phyloP scores from a whole-genome alignment of 2,888 invertebrate species.

The Busseola fusca region DNA sequence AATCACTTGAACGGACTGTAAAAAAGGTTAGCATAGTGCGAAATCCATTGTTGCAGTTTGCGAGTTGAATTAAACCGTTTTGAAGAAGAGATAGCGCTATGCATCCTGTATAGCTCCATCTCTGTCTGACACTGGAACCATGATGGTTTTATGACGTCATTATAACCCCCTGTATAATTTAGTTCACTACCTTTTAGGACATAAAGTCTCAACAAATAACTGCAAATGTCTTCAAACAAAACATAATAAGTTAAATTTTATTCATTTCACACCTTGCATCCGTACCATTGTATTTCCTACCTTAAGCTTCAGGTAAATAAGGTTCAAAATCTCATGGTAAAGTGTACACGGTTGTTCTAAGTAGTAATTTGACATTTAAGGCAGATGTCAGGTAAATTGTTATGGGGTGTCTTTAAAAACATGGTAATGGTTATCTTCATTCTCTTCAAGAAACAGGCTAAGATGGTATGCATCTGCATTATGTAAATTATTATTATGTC shows the following conservation, averaged over 20 bases:
- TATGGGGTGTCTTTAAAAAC: slow-evolving; percentile 22
- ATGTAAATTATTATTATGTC: slow-evolving; percentile 6
- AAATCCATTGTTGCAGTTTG: too few species aligned
- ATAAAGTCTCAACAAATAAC: slow-evolving; percentile 24
- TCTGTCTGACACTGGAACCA: too few species aligned
- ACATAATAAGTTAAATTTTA: slow-evolving; percentile 4
- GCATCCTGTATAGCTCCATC: too few species aligned
- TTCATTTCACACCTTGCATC: slow-evolving; percentile 33
- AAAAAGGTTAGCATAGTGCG: too few species aligned
- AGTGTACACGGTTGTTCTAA: slow-evolving; percentile 1
- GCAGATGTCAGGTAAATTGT: slow-evolving; percentile 42
- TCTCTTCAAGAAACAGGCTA: background rate
- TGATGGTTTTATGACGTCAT: too few species aligned
- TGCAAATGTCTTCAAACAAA: slow-evolving; percentile 34
- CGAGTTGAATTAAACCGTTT: too few species aligned
- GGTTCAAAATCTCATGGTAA: background rate
- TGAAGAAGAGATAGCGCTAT: too few species aligned
- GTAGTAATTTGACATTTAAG: slow-evolving; percentile 27
- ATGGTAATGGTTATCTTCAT: slow-evolving; percentile 5
- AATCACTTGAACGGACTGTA: too few species aligned
- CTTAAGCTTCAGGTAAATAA: fast-evolving
- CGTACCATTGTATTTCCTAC: background rate
- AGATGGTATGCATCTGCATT: slow-evolving; percentile 28
- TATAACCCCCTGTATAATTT: background rate
- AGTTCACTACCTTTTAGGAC: background rate